Evolutionary conservation across 2,797 vertebrate genomes (phyloP), one percentile per base, ranked within the genome.

Genomic region (Phylloscopus collybita): DNA sequence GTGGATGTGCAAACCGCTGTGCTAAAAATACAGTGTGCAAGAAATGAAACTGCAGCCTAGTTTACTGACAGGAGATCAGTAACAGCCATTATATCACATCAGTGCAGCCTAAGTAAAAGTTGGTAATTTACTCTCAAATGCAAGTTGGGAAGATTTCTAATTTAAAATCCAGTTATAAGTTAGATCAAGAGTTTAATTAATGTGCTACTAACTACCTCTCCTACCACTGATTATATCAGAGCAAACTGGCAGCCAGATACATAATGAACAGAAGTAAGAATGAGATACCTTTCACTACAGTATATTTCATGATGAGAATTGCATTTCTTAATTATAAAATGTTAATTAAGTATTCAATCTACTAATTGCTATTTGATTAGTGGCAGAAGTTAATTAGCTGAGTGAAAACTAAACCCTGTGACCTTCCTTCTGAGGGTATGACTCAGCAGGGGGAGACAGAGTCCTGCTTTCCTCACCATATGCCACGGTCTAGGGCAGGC

Each of bases 391-490:
- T 96, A 95, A 97, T 95, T 88, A 94, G 91, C 90, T 51, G 60
- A 93, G 56, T 74, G 83, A 91, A 92, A 94, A 90, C 42, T 67
- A 92, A 92, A 91, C 59, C 54, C 34, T 36, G 45, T 73, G 90
- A 96, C 86, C 91, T 74, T 86, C 62, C 85, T 71, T 71, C 42
- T 73, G 14, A 19, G 90, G 83, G 30, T 65, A 50, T 2, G 13
- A 54, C 90, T 94, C 94, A 88, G 95, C 85, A 93, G 95, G 80
- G 95, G 95, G 92, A 96, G 95, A 84, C 95, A 93, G 76, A 96
- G 90, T 21, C 85, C 85, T 22, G 67, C 60, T 34, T 71, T 79
- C 62, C 87, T 65, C 14, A 7, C 86, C 92, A 72, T 34, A 45
- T 34, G 87, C 69, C 66, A 5, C 6, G 20, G 60, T 29, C 49